These are phyloP conservation scores for Kryptolebias ocellatus DNA, from an alignment of 2,797 vertebrate species.

Conservation along the genomic window DNA sequence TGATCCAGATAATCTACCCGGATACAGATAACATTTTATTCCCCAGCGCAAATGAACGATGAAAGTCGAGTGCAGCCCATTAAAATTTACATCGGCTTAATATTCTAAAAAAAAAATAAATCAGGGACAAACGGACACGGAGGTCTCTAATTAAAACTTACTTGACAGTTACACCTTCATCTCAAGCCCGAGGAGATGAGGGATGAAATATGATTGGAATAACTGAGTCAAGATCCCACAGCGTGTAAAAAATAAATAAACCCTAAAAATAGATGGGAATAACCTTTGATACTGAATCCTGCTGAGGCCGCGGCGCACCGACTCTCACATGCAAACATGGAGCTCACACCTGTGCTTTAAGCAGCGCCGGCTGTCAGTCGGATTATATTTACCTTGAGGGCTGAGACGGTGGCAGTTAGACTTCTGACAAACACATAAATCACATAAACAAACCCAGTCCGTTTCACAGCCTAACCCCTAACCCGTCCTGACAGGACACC, in stretches of 20 bases:
- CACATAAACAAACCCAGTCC: slow-evolving; percentile 1
- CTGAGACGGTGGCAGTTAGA: slow-evolving; percentile 39
- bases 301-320: slow-evolving; percentile 2
- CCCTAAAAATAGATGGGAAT: slow-evolving; percentile 46
- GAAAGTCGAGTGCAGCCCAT: background rate
- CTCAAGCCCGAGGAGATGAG: background rate
- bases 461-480: background rate
- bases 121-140: background rate
- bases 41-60: background rate
- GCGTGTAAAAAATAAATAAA: background rate
- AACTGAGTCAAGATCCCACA: background rate
- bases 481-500: background rate
- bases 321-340: slow-evolving; percentile 15
- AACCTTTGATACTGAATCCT: slow-evolving; percentile 58
- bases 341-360: slow-evolving; percentile 28
- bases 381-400: slow-evolving; percentile 59
- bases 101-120: slow-evolving; percentile 11
- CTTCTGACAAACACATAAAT: slow-evolving; percentile 37
- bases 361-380: slow-evolving; percentile 25
- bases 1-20: background rate
- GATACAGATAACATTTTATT: background rate
- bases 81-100: slow-evolving; percentile 32
- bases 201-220: background rate
- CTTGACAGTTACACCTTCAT: background rate
- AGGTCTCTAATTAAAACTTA: background rate